phyloP scores from a whole-genome alignment of 2,113 vertebrate genomes.

The Castor canadensis region DNA sequence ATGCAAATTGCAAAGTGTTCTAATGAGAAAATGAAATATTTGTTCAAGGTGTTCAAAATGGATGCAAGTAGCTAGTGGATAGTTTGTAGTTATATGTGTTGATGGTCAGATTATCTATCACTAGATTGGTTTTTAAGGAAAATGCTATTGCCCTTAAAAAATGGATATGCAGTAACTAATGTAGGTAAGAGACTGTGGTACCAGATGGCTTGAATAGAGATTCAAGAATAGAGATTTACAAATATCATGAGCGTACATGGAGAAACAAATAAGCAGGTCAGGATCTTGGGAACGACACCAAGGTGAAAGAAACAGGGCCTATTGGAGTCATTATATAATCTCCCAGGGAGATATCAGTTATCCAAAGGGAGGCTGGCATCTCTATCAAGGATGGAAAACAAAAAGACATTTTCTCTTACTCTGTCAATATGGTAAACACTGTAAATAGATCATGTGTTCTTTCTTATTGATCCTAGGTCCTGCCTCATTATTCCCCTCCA shows the following conservation, averaged over 20 bases:
- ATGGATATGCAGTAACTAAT: not conserved
- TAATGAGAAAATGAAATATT: not conserved
- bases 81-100: not conserved
- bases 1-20: not conserved
- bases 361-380: not conserved
- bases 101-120: too few relatives aligned
- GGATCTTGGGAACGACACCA: not conserved
- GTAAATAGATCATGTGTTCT: not conserved
- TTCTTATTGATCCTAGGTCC: not conserved
- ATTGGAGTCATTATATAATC: accelerated
- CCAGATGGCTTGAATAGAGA: not conserved
- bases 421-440: not conserved
- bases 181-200: not conserved
- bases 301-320: not conserved
- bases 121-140: not conserved
- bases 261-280: not conserved
- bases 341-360: not conserved
- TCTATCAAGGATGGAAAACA: not conserved
- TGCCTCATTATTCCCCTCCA: not conserved
- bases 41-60: not conserved
- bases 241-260: not conserved
- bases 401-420: not conserved
- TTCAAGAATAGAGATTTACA: not conserved
- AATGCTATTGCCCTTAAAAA: not conserved
- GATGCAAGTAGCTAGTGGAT: not conserved